A percentile compares a stretch with the other conserved stretches of the same genome.
Evolutionary conservation across 2,797 vertebrate species (phyloP).

Genomic region (Urophycis tenuis): DNA sequence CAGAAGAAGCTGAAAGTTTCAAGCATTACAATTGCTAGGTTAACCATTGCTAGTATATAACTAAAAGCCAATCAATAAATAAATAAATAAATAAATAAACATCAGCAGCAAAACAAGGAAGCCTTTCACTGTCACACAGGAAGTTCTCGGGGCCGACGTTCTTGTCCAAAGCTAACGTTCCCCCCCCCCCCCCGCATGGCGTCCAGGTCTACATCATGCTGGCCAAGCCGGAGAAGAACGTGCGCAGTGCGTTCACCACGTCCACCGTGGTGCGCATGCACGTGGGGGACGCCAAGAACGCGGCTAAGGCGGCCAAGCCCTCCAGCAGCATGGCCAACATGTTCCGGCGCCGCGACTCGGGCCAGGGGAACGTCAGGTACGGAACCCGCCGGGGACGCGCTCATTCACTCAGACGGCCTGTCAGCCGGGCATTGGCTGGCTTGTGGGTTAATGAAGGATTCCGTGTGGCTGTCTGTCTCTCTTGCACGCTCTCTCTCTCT

Average conservation of each 20-base stretch:
- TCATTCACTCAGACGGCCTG: no score
- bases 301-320: constrained; percentile 79
- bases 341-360: constrained; percentile 85
- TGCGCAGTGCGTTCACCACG: constrained; percentile 96
- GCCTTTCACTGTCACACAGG: no score
- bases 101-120: no score
- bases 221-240: constrained; percentile 93
- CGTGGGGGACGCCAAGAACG: constrained; percentile 90
- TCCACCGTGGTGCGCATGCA: constrained; percentile 99
- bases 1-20: no score
- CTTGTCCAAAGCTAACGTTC: no score
- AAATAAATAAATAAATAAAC: no score
- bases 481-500: no score
- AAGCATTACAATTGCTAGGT: no score
- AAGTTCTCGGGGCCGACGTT: no score
- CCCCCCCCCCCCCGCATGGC: constrained; percentile 1
- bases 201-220: constrained; percentile 87
- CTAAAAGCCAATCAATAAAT: no score
- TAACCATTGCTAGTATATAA: no score
- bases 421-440: not conserved
- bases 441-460: not conserved
- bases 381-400: not conserved
- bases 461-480: not conserved
- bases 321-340: constrained; percentile 90
- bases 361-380: constrained; percentile 86